Evolutionary conservation across 2,797 vertebrate species (phyloP), one percentile per base, ranked within the genome.

Genomic region (Furcifer pardalis): DNA sequence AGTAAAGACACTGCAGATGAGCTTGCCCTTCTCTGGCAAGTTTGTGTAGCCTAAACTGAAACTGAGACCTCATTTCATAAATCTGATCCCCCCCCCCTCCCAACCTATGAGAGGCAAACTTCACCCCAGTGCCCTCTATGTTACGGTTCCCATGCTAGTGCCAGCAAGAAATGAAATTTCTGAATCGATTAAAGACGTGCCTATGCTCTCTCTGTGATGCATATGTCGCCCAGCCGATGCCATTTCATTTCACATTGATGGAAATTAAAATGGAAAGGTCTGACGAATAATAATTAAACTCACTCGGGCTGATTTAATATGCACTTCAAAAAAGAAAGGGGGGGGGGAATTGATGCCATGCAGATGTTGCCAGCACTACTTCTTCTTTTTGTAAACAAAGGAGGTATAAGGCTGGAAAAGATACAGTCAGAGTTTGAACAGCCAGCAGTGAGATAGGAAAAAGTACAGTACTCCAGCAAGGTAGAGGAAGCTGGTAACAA

Each of bases 251-350:
- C 91, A 84, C 78, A 27, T 80, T 82, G 90, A 85, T 0, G 46
- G 78, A 91, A 92, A 93, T 94, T 85, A 91, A 92, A 94, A 91
- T 0, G 1, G 88, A 93, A 94, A 86, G 84, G 71, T 88, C 66
- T 83, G 90, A 78, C 89, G 83, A 89, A 89, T 4, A 37, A 87
- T 89, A 84, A 91, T 87, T 89, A 91, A 79, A 80, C 86, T 81
- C 73, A 78, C 44, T 91, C 88, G 81, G 88, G 86, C 7, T 90
- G 90, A 85, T 81, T 77, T 71, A 92, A 92, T 69, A 73, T 4
- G 81, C 84, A 81, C 82, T 87, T n/a, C 68, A 88, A 44, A 62
- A 63, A 73, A 56, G 21, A 56, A 12, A 4, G 32, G 35, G 30
- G n/a, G 69, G 68, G 3, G 4, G 7, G 4, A 1, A 88, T 71